Conservation (phyloP, 2,797 vertebrate species). For the Muscicapa comitata region DNA sequence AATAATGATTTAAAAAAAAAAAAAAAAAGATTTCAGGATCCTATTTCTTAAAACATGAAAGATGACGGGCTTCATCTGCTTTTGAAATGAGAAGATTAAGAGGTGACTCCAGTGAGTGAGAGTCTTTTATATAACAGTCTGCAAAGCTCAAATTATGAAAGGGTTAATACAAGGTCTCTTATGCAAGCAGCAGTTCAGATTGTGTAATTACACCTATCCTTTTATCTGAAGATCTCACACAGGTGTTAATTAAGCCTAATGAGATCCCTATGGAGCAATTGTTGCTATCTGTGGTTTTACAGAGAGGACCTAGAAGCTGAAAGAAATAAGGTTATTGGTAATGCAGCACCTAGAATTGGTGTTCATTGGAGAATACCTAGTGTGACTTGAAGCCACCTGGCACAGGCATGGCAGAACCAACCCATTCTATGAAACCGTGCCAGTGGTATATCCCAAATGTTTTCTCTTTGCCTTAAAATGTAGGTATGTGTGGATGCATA, state of each 20-base stretch:
- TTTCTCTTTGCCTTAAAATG: not conserved
- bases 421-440: not conserved
- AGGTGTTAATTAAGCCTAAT: conserved; percentile 55
- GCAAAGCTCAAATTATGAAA: not conserved
- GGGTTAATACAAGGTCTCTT: not conserved
- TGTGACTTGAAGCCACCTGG: not conserved
- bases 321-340: not conserved
- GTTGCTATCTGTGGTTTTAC: conserved; percentile 2
- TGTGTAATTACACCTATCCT: conserved; percentile 21
- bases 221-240: conserved; percentile 16
- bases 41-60: not conserved
- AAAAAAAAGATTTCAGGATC: not conserved
- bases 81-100: not conserved
- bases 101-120: not conserved
- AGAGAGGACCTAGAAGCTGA: not conserved
- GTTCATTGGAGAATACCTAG: not conserved
- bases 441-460: not conserved
- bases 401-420: not conserved
- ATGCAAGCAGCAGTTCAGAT: not conserved
- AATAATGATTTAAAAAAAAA: not conserved
- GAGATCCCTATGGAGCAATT: conserved; percentile 10
- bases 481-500: not conserved
- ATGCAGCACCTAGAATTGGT: not conserved
- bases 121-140: not conserved
- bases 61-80: not conserved